These are phyloP conservation scores for Pararge aegeria DNA, from an alignment of 1,140 invertebrate species.

Conservation along the genomic window DNA sequence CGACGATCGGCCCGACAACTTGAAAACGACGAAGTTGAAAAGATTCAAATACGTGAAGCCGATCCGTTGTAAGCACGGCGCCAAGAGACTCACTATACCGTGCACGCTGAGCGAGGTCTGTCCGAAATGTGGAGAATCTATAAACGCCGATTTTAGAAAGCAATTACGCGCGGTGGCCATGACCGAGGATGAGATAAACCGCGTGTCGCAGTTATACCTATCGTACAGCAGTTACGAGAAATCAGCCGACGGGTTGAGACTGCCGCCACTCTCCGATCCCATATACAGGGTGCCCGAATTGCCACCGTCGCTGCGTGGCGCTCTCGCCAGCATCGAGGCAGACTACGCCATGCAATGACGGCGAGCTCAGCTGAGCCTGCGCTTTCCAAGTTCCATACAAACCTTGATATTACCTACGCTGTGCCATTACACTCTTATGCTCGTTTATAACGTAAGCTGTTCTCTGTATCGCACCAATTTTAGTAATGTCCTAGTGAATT, in stretches of 20 bases:
- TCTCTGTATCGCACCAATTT: background rate
- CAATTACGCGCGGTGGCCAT: constrained; percentile 54
- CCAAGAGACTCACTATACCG: constrained; percentile 39
- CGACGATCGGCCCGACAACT: constrained; percentile 33
- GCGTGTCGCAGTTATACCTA: constrained; percentile 57
- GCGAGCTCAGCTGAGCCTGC: background rate
- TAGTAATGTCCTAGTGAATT: background rate
- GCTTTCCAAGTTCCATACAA: constrained; percentile 18
- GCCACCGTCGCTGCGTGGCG: constrained; percentile 45
- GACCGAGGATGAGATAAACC: constrained; percentile 62
- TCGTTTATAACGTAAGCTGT: background rate
- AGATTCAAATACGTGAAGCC: constrained; percentile 60
- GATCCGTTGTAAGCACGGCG: constrained; percentile 45
- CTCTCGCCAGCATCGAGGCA: constrained; percentile 40
- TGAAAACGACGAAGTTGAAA: constrained; percentile 34
- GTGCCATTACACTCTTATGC: constrained; percentile 43
- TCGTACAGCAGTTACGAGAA: constrained; percentile 60
- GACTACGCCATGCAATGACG: constrained; percentile 39
- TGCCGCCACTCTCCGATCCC: constrained; percentile 61
- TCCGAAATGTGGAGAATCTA: constrained; percentile 59
- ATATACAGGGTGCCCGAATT: constrained; percentile 64
- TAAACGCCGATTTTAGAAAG: constrained; percentile 48
- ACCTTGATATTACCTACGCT: constrained; percentile 22
- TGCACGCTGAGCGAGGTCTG: constrained; percentile 49
- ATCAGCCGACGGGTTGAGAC: constrained; percentile 45